phyloP scores from a whole-genome alignment of 2,888 invertebrate genomes.

The Eupithecia centaureata region DNA sequence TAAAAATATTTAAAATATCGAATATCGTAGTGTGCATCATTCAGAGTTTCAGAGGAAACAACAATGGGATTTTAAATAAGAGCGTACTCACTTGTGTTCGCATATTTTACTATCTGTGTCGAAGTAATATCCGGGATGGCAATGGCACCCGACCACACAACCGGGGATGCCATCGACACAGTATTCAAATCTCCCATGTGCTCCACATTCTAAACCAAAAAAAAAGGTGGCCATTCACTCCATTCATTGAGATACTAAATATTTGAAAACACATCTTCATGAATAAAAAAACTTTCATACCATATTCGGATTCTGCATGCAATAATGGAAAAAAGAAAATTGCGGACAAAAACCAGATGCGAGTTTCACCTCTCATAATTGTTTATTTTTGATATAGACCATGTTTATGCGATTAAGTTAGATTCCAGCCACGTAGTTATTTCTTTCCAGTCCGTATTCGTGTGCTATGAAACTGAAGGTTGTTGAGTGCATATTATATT shows the following conservation, averaged over 20 bases:
- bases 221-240: background rate
- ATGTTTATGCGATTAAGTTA: conserved; percentile 21
- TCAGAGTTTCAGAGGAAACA: background rate
- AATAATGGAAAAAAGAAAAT: conserved; percentile 28
- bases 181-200: conserved; percentile 75
- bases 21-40: background rate
- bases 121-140: conserved; percentile 77
- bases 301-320: conserved; percentile 39
- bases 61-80: background rate
- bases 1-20: background rate
- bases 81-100: conserved; percentile 67
- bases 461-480: conserved; percentile 27
- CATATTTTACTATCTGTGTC: conserved; percentile 77
- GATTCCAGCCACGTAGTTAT: conserved; percentile 7
- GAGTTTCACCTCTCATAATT: conserved; percentile 28
- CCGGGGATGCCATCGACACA: conserved; percentile 72
- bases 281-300: conserved; percentile 34
- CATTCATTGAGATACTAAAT: background rate
- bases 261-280: background rate
- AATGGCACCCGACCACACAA: conserved; percentile 78
- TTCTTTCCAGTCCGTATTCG: conserved; percentile 17
- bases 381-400: conserved; percentile 19
- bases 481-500: conserved; percentile 29
- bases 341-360: conserved; percentile 32
- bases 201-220: conserved; percentile 66